Percentiles rank a stretch among this genome's conserved stretches.
phyloP scores from a whole-genome alignment of 2,113 vertebrate genomes.

The Anguilla rostrata region DNA sequence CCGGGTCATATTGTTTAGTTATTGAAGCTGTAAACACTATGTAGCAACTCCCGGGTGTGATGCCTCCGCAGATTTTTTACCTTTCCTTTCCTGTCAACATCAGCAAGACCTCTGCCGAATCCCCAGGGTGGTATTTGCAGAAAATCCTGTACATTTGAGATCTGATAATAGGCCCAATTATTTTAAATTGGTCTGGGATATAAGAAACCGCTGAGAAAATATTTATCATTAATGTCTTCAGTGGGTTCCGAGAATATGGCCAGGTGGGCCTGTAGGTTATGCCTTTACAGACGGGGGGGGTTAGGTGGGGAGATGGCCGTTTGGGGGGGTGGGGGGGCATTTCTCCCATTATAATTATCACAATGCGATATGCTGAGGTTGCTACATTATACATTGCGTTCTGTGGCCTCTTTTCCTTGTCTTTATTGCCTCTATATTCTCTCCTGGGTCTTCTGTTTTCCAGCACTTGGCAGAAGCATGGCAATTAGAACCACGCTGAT shows the following conservation, averaged over 20 bases:
- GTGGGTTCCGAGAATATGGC: not conserved
- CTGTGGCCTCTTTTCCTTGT: constrained; percentile 20
- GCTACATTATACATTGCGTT: constrained; percentile 8
- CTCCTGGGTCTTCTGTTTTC: constrained; percentile 25
- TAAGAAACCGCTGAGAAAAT: not conserved
- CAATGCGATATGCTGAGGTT: not conserved
- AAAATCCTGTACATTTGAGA: not conserved
- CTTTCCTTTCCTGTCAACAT: not conserved
- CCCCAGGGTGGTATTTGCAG: not conserved
- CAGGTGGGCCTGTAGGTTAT: not conserved
- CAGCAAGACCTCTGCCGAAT: not conserved
- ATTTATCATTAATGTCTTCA: not conserved
- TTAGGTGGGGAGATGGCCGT: not conserved
- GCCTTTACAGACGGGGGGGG: not conserved
- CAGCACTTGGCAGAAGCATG: not conserved
- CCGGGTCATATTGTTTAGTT: constrained; percentile 2
- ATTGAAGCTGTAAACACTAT: constrained; percentile 2
- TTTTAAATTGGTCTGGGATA: constrained; percentile 11
- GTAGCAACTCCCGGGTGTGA: constrained; percentile 1
- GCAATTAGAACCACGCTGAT: not conserved
- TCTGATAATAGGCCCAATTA: constrained; percentile 3
- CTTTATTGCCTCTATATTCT: constrained; percentile 23
- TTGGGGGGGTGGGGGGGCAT: not conserved
- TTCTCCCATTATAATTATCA: not conserved
- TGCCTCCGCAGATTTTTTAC: not conserved